Conservation (phyloP, 2,888 invertebrate genomes). For the Torymus aiolomorphi region DNA sequence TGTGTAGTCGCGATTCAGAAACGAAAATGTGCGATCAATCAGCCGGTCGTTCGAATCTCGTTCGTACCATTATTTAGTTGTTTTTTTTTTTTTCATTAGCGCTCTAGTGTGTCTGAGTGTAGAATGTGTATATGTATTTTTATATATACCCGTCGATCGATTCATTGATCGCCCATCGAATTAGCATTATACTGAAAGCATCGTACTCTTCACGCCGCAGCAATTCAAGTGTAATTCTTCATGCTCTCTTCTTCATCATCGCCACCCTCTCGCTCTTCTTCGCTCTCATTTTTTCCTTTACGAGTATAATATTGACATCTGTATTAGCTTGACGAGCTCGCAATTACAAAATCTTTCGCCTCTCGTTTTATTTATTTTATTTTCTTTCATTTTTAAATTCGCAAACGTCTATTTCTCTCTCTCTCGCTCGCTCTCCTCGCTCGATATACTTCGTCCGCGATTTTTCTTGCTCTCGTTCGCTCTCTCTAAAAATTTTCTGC, state of each 20-base stretch:
- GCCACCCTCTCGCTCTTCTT: slow-evolving; percentile 9
- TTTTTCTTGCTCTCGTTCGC: slow-evolving; percentile 5
- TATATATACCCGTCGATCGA: slow-evolving; percentile 25
- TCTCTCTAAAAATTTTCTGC: neutral
- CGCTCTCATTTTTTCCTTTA: slow-evolving; percentile 36
- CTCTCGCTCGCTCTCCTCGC: neutral
- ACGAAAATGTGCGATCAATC: slow-evolving; percentile 52
- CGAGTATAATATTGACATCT: slow-evolving; percentile 59
- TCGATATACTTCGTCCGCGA: neutral
- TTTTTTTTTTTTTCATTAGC: slow-evolving; percentile 8
- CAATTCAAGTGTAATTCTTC: slow-evolving; percentile 52
- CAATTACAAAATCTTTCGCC: slow-evolving; percentile 52
- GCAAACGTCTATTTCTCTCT: neutral
- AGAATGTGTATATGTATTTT: no score
- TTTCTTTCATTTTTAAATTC: neutral
- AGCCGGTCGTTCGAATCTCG: slow-evolving; percentile 23
- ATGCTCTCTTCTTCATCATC: slow-evolving; percentile 2
- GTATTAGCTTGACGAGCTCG: slow-evolving; percentile 57
- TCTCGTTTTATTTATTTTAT: no score
- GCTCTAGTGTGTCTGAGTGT: no score
- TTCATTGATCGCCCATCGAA: slow-evolving; percentile 49
- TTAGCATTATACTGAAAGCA: slow-evolving; percentile 55
- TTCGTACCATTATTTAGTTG: neutral
- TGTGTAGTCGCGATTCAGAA: slow-evolving; percentile 57
- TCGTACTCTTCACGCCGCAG: slow-evolving; percentile 53